Conservation (phyloP, 1,140 invertebrate genomes). For the Tetramorium parvispinum region DNA sequence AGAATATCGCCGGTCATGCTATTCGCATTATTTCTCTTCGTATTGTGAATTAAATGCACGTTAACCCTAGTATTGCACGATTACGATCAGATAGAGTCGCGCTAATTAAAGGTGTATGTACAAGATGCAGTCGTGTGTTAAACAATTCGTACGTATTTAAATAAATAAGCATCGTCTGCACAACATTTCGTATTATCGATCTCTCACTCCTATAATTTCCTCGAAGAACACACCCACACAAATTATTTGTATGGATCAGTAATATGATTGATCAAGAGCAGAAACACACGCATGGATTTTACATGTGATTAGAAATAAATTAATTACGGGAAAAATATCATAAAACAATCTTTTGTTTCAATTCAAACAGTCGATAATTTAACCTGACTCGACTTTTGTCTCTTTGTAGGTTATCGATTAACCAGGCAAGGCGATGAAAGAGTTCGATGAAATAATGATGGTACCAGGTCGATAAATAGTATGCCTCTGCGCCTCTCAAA, state of each 20-base stretch:
- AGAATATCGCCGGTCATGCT: conserved; percentile 44
- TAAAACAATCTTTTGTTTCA: background rate
- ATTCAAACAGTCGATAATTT: background rate
- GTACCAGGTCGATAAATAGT: conserved; percentile 83
- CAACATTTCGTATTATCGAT: conserved; percentile 10
- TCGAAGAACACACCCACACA: background rate
- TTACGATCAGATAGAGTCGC: conserved; percentile 63
- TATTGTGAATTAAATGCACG: conserved; percentile 68
- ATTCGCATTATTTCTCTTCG: background rate
- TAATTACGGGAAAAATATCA: background rate
- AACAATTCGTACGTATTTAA: conserved; percentile 60
- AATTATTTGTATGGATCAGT: background rate
- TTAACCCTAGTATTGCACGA: conserved; percentile 65
- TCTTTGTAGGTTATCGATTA: conserved; percentile 74
- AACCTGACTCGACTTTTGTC: conserved; percentile 11
- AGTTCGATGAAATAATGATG: conserved; percentile 84
- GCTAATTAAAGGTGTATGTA: conserved; percentile 63
- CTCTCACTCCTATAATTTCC: conserved; percentile 23
- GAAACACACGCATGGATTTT: background rate
- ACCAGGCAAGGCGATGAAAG: conserved; percentile 81
- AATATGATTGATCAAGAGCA: background rate
- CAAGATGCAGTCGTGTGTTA: conserved; percentile 48
- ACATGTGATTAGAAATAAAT: background rate
- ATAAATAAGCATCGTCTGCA: conserved; percentile 38
- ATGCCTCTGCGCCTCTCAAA: conserved; percentile 67